Percentiles rank a stretch among this genome's conserved stretches.
Evolutionary conservation across 2,113 vertebrate genomes (phyloP).

Genomic region (Gobiocypris rarus): DNA sequence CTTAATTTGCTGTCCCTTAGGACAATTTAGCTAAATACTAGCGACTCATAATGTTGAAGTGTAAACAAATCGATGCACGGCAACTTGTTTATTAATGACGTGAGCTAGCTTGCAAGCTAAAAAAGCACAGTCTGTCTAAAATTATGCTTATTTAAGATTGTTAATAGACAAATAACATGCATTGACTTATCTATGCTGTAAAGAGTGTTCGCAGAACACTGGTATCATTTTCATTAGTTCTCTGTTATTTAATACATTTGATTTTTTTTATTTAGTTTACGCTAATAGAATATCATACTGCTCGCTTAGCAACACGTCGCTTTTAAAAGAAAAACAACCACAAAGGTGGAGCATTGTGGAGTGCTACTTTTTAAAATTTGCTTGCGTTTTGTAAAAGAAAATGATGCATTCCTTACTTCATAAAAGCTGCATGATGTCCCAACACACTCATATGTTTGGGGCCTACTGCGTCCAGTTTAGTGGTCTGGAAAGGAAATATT

Average conservation of each 20-base stretch:
- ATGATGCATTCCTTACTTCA: neutral
- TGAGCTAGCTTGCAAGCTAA: constrained; percentile 9
- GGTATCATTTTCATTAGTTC: neutral
- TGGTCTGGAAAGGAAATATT: neutral
- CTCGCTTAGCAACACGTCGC: neutral
- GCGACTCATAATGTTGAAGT: neutral
- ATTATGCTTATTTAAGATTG: neutral
- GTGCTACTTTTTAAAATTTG: too few relatives aligned
- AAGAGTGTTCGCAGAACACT: neutral
- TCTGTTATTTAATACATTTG: neutral
- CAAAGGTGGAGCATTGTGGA: neutral
- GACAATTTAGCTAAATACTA: neutral
- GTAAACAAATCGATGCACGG: neutral
- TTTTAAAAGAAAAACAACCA: neutral
- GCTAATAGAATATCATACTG: neutral
- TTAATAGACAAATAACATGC: neutral
- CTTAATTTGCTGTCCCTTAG: constrained; percentile 55
- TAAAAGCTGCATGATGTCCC: neutral
- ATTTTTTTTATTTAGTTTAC: neutral
- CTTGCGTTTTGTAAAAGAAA: constrained; percentile 1
- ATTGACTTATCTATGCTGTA: neutral
- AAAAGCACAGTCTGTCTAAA: neutral
- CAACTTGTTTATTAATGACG: neutral
- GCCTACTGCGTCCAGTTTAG: neutral
- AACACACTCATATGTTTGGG: constrained; percentile 10